Percentiles rank a stretch among this genome's conserved stretches.
Conservation (phyloP, 2,888 invertebrate genomes). For the Cetonia aurata region DNA sequence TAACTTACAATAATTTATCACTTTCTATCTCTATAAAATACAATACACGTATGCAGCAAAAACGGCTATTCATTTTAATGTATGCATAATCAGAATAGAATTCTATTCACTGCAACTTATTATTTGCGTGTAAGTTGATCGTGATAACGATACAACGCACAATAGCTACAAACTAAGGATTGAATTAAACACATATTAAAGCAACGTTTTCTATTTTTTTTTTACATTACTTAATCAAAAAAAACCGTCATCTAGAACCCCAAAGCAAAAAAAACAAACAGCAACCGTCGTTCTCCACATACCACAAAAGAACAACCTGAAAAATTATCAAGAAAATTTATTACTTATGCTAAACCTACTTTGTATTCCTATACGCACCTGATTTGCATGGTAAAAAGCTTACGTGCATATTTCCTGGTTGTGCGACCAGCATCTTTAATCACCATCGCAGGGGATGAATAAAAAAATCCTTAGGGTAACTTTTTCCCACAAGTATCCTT, state of each 20-base stretch:
- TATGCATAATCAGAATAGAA: not conserved
- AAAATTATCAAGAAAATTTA: constrained; percentile 63
- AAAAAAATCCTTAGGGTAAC: constrained; percentile 56
- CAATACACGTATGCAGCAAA: not conserved
- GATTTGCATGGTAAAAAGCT: constrained; percentile 56
- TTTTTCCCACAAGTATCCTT: constrained; percentile 59
- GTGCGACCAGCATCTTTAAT: constrained; percentile 60
- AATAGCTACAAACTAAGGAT: constrained; percentile 35
- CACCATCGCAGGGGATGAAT: constrained; percentile 51
- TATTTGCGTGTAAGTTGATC: constrained; percentile 41
- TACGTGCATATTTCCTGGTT: constrained; percentile 43
- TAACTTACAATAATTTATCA: too few species aligned
- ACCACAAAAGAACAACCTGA: constrained; percentile 54
- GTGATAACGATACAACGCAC: constrained; percentile 34
- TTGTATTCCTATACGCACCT: constrained; percentile 49
- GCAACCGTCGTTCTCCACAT: not conserved
- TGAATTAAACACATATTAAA: constrained; percentile 58
- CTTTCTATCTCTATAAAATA: not conserved
- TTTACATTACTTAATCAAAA: constrained; percentile 45
- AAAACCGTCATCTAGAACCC: constrained; percentile 44
- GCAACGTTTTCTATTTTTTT: constrained; percentile 56
- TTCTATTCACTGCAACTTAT: not conserved
- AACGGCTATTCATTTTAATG: too few species aligned
- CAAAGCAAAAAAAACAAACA: constrained; percentile 42
- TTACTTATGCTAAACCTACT: constrained; percentile 43